phyloP scores from a whole-genome alignment of 2,888 invertebrate genomes.

The Tricholauxania praeusta region DNA sequence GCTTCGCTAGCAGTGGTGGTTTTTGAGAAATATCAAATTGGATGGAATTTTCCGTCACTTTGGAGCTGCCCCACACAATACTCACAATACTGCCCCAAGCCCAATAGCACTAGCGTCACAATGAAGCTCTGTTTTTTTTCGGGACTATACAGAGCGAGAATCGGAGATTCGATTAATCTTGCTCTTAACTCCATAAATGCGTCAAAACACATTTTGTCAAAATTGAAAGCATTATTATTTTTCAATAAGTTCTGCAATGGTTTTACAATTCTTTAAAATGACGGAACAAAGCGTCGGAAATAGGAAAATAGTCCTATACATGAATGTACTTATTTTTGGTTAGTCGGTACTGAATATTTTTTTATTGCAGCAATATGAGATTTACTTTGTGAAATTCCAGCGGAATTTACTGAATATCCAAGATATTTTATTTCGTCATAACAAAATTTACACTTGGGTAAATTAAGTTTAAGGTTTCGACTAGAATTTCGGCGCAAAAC shows the following conservation, averaged over 20 bases:
- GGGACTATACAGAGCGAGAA: slow-evolving; percentile 58
- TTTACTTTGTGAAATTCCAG: slow-evolving; percentile 36
- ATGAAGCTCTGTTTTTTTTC: slow-evolving; percentile 54
- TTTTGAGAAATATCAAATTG: slow-evolving; percentile 58
- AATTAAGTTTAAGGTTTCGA: slow-evolving; percentile 31
- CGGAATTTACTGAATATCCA: slow-evolving; percentile 34
- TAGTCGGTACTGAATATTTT: too few species aligned
- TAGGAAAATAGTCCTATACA: too few species aligned
- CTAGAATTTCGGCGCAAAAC: slow-evolving; percentile 33
- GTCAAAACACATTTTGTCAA: slow-evolving; percentile 32
- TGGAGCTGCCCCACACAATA: slow-evolving; percentile 52
- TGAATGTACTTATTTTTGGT: neutral
- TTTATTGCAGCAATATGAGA: slow-evolving; percentile 29
- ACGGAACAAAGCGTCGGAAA: slow-evolving; percentile 37
- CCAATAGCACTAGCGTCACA: slow-evolving; percentile 56
- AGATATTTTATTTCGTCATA: slow-evolving; percentile 36
- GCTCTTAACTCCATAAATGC: slow-evolving; percentile 35
- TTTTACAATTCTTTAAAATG: slow-evolving; percentile 37
- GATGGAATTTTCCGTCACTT: slow-evolving; percentile 51
- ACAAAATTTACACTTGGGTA: slow-evolving; percentile 40
- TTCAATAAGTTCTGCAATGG: slow-evolving; percentile 34
- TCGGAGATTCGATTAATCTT: slow-evolving; percentile 38
- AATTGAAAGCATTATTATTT: slow-evolving; percentile 38
- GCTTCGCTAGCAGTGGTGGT: slow-evolving; percentile 48
- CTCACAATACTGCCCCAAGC: slow-evolving; percentile 53